These are phyloP conservation scores for Tenthredo amoena DNA, from an alignment of 2,888 invertebrate genomes.

Conservation along the genomic window DNA sequence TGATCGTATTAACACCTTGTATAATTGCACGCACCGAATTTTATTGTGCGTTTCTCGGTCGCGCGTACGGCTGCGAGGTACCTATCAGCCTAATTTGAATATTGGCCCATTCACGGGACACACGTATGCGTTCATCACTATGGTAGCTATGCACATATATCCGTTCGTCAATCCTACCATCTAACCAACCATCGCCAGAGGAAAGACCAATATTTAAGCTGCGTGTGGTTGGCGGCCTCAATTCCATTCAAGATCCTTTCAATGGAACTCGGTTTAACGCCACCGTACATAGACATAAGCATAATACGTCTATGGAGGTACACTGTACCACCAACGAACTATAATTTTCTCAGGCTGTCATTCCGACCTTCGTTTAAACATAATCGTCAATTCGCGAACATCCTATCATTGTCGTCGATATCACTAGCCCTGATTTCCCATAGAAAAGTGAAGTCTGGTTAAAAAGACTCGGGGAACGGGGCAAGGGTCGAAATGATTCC, in stretches of 20 bases:
- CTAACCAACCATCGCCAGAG: constrained; percentile 53
- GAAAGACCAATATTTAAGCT: constrained; percentile 67
- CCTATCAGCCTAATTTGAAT: constrained; percentile 60
- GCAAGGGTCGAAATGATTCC: background rate
- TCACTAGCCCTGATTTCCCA: background rate
- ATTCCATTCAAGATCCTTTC: constrained; percentile 55
- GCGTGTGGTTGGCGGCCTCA: constrained; percentile 55
- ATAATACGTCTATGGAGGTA: background rate
- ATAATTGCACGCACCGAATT: constrained; percentile 72
- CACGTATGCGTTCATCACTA: background rate
- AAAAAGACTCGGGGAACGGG: too few species aligned
- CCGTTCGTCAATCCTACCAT: constrained; percentile 16
- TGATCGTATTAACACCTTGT: constrained; percentile 77
- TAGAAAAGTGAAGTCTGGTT: background rate
- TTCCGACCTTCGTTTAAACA: constrained; percentile 24
- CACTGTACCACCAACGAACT: constrained; percentile 10
- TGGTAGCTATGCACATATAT: background rate
- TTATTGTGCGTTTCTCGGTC: constrained; percentile 65
- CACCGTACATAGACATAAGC: background rate
- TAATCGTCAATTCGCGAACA: background rate
- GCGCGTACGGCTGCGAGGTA: background rate
- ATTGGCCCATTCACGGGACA: constrained; percentile 56
- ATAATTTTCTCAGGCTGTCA: constrained; percentile 70
- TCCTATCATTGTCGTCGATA: background rate
- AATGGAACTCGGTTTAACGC: constrained; percentile 48